These are phyloP conservation scores for Cephalopachus bancanus DNA, from an alignment of 2,797 vertebrate species.

Conservation along the genomic window DNA sequence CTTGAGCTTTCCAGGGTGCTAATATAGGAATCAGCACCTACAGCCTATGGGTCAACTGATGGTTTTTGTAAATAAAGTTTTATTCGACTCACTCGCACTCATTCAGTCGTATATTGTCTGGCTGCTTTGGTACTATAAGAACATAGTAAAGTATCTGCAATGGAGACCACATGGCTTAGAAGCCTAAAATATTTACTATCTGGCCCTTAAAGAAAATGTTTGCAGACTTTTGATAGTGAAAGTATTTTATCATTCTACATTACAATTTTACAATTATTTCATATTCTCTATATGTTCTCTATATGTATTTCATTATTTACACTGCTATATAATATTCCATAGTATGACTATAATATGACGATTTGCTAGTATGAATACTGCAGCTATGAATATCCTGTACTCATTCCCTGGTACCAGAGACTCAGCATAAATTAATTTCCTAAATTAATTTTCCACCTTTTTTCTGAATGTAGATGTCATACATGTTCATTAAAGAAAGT, in stretches of 20 bases:
- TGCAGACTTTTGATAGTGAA: neutral
- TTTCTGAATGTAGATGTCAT: constrained; percentile 2
- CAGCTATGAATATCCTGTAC: neutral
- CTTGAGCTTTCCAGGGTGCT: neutral
- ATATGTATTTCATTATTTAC: neutral
- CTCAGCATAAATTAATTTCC: neutral
- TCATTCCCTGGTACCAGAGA: neutral
- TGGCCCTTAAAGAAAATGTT: neutral
- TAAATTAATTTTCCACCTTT: constrained; percentile 25
- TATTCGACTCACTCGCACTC: neutral
- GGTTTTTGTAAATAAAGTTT: neutral
- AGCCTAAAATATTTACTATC: neutral
- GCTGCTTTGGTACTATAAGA: neutral
- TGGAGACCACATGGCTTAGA: neutral
- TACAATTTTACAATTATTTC: neutral
- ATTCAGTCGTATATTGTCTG: neutral
- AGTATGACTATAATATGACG: neutral
- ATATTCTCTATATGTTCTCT: neutral
- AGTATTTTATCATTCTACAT: neutral
- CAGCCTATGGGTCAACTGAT: neutral
- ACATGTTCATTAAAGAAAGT: neutral
- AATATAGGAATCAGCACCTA: neutral
- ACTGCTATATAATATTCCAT: neutral
- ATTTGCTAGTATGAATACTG: neutral
- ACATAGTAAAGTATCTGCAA: neutral